Conservation (phyloP, 2,797 vertebrate genomes). For the Melanogrammus aeglefinus region DNA sequence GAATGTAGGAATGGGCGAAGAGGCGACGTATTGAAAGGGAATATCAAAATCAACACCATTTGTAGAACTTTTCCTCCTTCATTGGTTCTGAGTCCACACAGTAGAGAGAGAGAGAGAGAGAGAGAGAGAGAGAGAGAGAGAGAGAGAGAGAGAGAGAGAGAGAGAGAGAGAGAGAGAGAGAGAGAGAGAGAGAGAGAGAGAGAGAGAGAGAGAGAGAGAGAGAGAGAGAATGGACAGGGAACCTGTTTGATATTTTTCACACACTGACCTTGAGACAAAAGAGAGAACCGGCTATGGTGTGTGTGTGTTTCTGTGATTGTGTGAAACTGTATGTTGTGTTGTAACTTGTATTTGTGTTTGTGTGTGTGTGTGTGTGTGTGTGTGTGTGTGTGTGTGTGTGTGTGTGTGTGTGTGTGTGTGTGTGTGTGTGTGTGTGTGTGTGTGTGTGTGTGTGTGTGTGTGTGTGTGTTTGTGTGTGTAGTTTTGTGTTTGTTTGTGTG, state of each 20-base stretch:
- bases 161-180: background rate
- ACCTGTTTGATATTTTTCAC: constrained; percentile 58
- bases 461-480: too few relatives aligned
- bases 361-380: background rate
- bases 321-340: background rate
- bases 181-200: constrained; percentile 2
- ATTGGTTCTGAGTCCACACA: constrained; percentile 36
- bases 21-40: constrained; percentile 22
- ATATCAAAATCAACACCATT: constrained; percentile 46
- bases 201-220: background rate
- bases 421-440: background rate
- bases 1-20: background rate
- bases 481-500: too few relatives aligned
- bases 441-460: too few relatives aligned
- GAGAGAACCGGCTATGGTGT: constrained; percentile 13
- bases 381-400: too few relatives aligned
- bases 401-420: background rate
- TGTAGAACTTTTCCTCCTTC: constrained; percentile 35
- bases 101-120: background rate
- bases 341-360: background rate
- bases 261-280: constrained; percentile 39
- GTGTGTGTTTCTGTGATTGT: constrained; percentile 8
- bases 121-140: background rate
- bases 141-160: background rate
- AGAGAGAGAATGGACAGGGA: constrained; percentile 10